Evolutionary conservation across 2,888 invertebrate species (phyloP).

Genomic region (Psococerastis gibbosa): DNA sequence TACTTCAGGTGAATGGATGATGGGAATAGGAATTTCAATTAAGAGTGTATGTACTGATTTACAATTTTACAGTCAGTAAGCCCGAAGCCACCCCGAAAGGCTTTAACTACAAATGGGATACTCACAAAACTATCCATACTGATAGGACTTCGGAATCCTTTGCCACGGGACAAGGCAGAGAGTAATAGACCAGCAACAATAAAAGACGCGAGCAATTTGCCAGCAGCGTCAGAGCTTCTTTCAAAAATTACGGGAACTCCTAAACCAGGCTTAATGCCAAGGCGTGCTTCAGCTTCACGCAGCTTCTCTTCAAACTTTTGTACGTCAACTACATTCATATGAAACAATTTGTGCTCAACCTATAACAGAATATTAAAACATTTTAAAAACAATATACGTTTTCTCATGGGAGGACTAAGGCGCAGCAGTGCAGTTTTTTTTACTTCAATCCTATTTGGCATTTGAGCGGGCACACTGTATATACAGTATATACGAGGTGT

Average conservation of each 20-base stretch:
- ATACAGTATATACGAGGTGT: too few relatives aligned
- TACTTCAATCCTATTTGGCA: too few relatives aligned
- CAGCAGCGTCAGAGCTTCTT: constrained; percentile 51
- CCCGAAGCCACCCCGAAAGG: too few relatives aligned
- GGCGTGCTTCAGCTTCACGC: constrained; percentile 56
- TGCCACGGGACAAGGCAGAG: constrained; percentile 45
- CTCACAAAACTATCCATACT: constrained; percentile 68
- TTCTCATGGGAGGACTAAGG: too few relatives aligned
- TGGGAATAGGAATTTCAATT: too few relatives aligned
- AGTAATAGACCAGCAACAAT: constrained; percentile 46
- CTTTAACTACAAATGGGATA: too few relatives aligned
- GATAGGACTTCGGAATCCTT: constrained; percentile 42
- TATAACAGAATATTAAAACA: constrained; percentile 22
- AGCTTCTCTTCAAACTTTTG: constrained; percentile 80
- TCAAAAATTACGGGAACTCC: constrained; percentile 69
- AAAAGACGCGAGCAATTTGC: constrained; percentile 47
- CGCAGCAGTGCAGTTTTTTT: too few relatives aligned
- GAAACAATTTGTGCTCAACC: constrained; percentile 46
- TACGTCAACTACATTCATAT: constrained; percentile 71
- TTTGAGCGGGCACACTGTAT: too few relatives aligned
- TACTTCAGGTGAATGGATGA: too few relatives aligned
- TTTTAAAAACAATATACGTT: neutral
- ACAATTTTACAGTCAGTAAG: too few relatives aligned
- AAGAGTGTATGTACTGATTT: too few relatives aligned
- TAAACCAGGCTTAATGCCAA: constrained; percentile 59